These are phyloP conservation scores for Trichonephila clavata DNA, from an alignment of 1,140 invertebrate species.

Conservation along the genomic window DNA sequence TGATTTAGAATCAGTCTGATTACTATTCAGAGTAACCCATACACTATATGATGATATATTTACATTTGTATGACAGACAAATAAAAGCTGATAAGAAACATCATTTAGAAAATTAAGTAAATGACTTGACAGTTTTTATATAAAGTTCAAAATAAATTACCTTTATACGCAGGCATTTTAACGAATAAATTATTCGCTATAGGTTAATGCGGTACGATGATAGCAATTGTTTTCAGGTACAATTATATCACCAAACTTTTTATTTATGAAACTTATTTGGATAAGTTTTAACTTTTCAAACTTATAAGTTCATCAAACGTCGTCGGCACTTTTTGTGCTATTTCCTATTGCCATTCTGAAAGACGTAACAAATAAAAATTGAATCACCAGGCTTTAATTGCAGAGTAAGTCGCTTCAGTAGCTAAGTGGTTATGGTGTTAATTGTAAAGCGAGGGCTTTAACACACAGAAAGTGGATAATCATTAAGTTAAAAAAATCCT, in stretches of 20 bases:
- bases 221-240: neutral
- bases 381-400: neutral
- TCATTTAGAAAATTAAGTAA: neutral
- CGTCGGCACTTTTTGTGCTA: slow-evolving; percentile 21
- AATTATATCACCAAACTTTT: neutral
- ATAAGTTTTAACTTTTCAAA: slow-evolving; percentile 25
- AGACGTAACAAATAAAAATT: neutral
- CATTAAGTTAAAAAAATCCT: too few species aligned
- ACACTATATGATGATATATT: too few species aligned
- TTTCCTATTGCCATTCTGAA: neutral
- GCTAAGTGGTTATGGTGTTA: too few species aligned
- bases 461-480: too few species aligned
- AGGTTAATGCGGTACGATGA: neutral
- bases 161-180: slow-evolving; percentile 50
- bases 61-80: too few species aligned
- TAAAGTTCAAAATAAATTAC: slow-evolving; percentile 19
- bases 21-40: too few species aligned
- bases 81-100: neutral
- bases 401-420: too few species aligned
- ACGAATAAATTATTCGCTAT: neutral
- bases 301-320: neutral
- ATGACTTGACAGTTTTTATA: slow-evolving; percentile 53
- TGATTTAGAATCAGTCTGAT: too few species aligned
- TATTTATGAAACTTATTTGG: neutral
- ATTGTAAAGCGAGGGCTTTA: too few species aligned